A percentile compares a stretch with the other conserved stretches of the same genome.
phyloP scores from a whole-genome alignment of 2,888 invertebrate genomes.

The Hirtodrosophila duncani region DNA sequence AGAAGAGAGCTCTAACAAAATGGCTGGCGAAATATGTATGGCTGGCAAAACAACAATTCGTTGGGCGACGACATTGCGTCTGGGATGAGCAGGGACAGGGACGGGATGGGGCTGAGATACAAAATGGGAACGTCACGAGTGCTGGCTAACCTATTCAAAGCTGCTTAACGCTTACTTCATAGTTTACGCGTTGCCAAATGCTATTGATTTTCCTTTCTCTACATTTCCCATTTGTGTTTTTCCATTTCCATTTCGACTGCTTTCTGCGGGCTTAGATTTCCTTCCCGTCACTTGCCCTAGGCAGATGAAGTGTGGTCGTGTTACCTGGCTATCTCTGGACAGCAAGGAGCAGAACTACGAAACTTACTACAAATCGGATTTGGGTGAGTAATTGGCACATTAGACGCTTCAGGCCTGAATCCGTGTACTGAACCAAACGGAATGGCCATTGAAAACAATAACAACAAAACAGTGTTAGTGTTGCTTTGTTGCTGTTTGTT shows the following conservation, averaged over 20 bases:
- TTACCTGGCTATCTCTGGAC: constrained; percentile 18
- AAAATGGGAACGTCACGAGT: constrained; percentile 16
- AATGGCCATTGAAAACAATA: constrained; percentile 25
- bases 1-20: constrained; percentile 20
- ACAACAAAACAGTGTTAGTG: constrained; percentile 32
- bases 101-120: background rate
- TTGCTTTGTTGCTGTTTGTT: constrained; percentile 19
- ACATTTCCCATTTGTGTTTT: constrained; percentile 1
- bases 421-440: too few relatives aligned
- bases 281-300: constrained; percentile 14
- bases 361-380: constrained; percentile 69
- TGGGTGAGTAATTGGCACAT: constrained; percentile 73
- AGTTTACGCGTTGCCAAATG: constrained; percentile 66
- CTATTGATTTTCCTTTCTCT: constrained; percentile 60
- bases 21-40: constrained; percentile 42
- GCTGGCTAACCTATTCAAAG: constrained; percentile 55
- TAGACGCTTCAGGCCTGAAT: constrained; percentile 38
- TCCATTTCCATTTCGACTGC: background rate
- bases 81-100: constrained; percentile 33
- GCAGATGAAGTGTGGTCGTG: constrained; percentile 20
- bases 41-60: constrained; percentile 58
- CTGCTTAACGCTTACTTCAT: constrained; percentile 69
- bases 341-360: constrained; percentile 25
- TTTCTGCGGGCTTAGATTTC: constrained; percentile 6
- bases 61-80: constrained; percentile 53